Percentiles rank a stretch among this genome's conserved stretches.
phyloP scores from a whole-genome alignment of 2,888 invertebrate species.

The Elegia similella region DNA sequence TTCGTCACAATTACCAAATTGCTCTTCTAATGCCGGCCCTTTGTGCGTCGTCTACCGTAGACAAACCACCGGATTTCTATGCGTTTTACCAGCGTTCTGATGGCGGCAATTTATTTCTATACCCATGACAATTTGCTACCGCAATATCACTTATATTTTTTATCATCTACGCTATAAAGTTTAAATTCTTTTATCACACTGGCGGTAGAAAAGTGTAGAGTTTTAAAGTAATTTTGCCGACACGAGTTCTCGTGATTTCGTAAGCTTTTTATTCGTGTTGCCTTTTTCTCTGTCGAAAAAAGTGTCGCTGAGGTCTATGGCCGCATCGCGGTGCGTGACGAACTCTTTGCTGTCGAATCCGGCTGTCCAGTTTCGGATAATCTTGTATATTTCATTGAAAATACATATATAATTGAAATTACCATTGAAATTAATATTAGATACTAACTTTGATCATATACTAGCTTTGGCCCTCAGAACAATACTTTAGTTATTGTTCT shows the following conservation, averaged over 20 bases:
- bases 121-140: constrained; percentile 17
- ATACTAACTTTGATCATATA: too few species aligned
- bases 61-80: constrained; percentile 52
- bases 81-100: constrained; percentile 50
- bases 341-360: not conserved
- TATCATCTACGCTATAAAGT: constrained; percentile 29
- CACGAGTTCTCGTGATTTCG: constrained; percentile 71
- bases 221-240: constrained; percentile 55
- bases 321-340: constrained; percentile 51
- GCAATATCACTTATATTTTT: constrained; percentile 16
- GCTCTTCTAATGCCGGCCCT: constrained; percentile 45
- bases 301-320: constrained; percentile 56
- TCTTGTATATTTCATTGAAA: too few species aligned
- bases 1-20: constrained; percentile 41
- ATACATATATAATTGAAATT: too few species aligned
- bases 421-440: too few species aligned
- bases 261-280: constrained; percentile 57
- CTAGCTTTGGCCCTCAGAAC: too few species aligned
- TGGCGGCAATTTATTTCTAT: constrained; percentile 54
- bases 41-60: constrained; percentile 46
- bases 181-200: constrained; percentile 25
- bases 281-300: constrained; percentile 55
- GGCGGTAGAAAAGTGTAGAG: constrained; percentile 20
- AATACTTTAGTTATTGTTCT: too few species aligned
- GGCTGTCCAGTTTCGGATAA: not conserved